phyloP scores from a whole-genome alignment of 2,888 invertebrate species.

The Pseudococcus longispinus region DNA sequence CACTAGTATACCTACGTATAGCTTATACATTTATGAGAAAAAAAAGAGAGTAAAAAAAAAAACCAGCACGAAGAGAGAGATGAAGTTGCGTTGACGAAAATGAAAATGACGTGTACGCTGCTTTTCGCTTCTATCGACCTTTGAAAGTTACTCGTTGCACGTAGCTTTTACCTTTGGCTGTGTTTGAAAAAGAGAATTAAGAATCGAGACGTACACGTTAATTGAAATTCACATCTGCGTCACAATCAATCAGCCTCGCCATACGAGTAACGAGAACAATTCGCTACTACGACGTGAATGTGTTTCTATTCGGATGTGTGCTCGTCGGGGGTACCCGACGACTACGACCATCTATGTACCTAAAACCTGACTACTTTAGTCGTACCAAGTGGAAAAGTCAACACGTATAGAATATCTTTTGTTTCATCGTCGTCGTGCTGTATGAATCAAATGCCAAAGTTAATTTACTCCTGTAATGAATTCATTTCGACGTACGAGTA shows the following conservation, averaged over 20 bases:
- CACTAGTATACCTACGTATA: background rate
- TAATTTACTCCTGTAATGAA: constrained; percentile 10
- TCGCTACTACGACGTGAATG: background rate
- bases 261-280: background rate
- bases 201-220: constrained; percentile 13
- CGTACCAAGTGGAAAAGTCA: background rate
- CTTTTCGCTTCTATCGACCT: background rate
- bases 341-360: background rate
- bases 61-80: background rate
- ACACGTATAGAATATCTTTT: background rate
- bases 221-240: background rate
- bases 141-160: background rate
- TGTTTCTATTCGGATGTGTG: too few species aligned
- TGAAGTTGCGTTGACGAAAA: background rate
- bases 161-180: background rate
- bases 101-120: background rate
- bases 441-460: background rate
- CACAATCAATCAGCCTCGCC: background rate
- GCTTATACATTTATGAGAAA: background rate
- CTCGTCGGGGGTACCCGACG: too few species aligned
- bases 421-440: background rate
- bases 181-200: background rate
- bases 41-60: background rate
- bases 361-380: background rate
- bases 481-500: constrained; percentile 3